Evolutionary conservation across 35 echinoderm and acorn worm genomes (phyloP).

Genomic region (Eucidaris tribuloides): DNA sequence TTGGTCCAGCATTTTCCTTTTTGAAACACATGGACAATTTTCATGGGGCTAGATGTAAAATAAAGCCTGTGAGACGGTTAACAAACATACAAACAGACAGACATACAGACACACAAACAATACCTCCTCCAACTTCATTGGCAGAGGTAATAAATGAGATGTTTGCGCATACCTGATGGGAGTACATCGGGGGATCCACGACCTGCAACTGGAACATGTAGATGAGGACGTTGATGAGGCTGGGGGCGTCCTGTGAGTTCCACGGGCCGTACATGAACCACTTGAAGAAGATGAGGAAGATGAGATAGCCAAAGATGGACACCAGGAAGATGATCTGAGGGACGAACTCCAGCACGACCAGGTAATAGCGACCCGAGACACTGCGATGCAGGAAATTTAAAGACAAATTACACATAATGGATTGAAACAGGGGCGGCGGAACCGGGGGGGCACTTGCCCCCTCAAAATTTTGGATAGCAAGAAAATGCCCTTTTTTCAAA

Average conservation of each 20-base stretch:
- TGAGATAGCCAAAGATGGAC: slow-evolving; percentile 85
- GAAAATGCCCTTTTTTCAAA: too few relatives aligned
- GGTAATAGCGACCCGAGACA: slow-evolving; percentile 7
- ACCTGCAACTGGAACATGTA: slow-evolving; percentile 77
- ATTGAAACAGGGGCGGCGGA: too few relatives aligned
- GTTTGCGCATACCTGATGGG: slow-evolving; percentile 43
- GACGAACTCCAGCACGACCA: slow-evolving; percentile 66
- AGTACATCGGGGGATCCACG: slow-evolving; percentile 36
- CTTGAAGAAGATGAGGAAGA: slow-evolving; percentile 87
- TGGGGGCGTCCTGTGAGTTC: slow-evolving; percentile 57
- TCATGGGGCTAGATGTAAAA: too few relatives aligned
- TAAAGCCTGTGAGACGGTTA: too few relatives aligned
- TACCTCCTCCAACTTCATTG: too few relatives aligned
- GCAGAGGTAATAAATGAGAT: not conserved
- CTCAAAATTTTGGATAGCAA: too few relatives aligned
- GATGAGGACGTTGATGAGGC: slow-evolving; percentile 84
- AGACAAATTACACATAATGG: not conserved
- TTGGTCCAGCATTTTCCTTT: too few relatives aligned
- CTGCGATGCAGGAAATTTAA: slow-evolving; percentile 31
- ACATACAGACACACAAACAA: not conserved
- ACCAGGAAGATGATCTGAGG: slow-evolving; percentile 88
- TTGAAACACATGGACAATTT: too few relatives aligned
- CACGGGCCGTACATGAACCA: slow-evolving; percentile 60
- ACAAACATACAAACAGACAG: too few relatives aligned
- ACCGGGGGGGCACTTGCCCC: too few relatives aligned